These are phyloP conservation scores for Xenopus laevis DNA, from an alignment of 2,113 vertebrate species.

Conservation along the genomic window DNA sequence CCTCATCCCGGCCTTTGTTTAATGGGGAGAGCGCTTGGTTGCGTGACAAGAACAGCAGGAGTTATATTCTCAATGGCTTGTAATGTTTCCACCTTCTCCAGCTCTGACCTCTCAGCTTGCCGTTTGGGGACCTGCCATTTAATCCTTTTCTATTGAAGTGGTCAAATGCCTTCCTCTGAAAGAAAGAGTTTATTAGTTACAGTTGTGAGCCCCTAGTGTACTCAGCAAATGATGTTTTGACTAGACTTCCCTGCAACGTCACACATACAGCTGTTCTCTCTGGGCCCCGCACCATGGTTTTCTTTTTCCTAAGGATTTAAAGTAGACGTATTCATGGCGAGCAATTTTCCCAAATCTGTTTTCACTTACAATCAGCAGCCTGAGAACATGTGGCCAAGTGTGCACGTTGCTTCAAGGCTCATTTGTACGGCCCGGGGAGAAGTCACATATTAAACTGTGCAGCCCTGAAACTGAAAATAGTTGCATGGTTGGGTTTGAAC, in stretches of 20 bases:
- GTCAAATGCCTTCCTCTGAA: slow-evolving; percentile 19
- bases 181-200: slow-evolving; percentile 43
- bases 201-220: slow-evolving; percentile 42
- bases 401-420: no score
- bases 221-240: slow-evolving; percentile 49
- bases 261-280: background rate
- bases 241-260: background rate
- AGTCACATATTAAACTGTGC: no score
- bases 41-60: slow-evolving; percentile 42
- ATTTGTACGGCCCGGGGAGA: no score
- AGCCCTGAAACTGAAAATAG: no score
- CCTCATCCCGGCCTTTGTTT: slow-evolving; percentile 1
- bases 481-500: no score
- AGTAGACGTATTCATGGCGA: no score
- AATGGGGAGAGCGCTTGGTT: slow-evolving; percentile 37
- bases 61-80: slow-evolving; percentile 48
- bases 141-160: slow-evolving; percentile 26
- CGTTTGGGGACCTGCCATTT: background rate
- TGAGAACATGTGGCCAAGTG: background rate
- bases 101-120: slow-evolving; percentile 25
- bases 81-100: slow-evolving; percentile 22
- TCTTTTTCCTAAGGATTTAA: no score
- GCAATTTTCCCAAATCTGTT: slow-evolving; percentile 41
- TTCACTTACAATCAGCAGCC: background rate
- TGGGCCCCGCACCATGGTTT: background rate